phyloP scores from a whole-genome alignment of 2,113 vertebrate genomes.

The Chauna torquata region DNA sequence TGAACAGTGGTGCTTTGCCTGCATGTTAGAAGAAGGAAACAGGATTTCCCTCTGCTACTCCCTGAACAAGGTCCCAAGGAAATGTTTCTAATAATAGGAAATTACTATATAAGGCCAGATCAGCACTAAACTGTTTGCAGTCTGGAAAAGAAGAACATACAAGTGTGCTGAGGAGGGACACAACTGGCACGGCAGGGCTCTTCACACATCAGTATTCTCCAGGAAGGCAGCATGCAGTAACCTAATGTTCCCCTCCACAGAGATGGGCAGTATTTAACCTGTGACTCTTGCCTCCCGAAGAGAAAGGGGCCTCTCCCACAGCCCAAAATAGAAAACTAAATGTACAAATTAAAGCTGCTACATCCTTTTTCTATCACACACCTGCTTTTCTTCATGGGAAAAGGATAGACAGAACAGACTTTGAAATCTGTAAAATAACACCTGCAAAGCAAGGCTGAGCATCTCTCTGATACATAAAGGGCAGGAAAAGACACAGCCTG shows the following conservation, averaged over 20 bases:
- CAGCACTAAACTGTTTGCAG: conserved; percentile 57
- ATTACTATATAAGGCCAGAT: conserved; percentile 76
- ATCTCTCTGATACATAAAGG: not conserved
- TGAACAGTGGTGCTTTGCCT: conserved; percentile 38
- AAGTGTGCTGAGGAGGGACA: not conserved
- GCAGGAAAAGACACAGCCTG: not conserved
- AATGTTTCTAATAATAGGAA: conserved; percentile 75
- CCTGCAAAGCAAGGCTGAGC: not conserved
- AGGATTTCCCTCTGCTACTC: conserved; percentile 77
- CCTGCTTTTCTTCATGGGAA: not conserved
- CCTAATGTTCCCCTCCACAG: not conserved
- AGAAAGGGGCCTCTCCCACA: not conserved
- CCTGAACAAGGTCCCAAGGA: conserved; percentile 71
- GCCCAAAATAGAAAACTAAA: not conserved
- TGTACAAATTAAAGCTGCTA: not conserved
- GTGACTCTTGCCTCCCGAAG: not conserved
- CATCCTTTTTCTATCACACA: not conserved
- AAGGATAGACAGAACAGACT: not conserved
- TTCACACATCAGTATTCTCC: not conserved
- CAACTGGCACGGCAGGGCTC: not conserved
- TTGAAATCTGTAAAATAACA: not conserved
- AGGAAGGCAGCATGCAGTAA: not conserved
- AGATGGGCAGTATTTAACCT: not conserved
- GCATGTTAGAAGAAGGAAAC: conserved; percentile 62
- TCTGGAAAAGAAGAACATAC: conserved; percentile 24